A percentile compares a stretch with the other conserved stretches of the same genome.
Evolutionary conservation across 2,113 vertebrate species (phyloP).

Genomic region (Neomonachus schauinslandi): DNA sequence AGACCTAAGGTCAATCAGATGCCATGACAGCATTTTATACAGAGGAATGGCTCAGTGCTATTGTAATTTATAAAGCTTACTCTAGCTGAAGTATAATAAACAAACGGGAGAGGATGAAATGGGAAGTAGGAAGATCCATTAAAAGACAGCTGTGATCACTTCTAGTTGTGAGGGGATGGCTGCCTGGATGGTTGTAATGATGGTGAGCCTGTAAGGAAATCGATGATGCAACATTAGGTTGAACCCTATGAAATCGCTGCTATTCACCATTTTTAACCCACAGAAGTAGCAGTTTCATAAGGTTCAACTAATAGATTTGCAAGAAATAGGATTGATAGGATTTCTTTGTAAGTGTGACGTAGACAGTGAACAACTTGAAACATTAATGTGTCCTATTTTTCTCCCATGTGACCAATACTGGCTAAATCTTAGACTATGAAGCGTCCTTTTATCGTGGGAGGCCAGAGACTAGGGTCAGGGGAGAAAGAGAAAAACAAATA

Average conservation of each 20-base stretch:
- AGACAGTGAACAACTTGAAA: background rate
- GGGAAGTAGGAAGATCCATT: background rate
- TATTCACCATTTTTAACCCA: background rate
- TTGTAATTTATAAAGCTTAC: background rate
- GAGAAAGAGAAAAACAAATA: background rate
- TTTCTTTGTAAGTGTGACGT: background rate
- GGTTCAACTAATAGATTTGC: background rate
- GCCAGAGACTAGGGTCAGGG: background rate
- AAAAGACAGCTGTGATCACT: background rate
- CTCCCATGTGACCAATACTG: background rate
- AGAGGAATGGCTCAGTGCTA: background rate
- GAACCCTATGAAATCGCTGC: background rate
- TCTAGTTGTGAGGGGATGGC: background rate
- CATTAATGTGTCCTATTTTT: background rate
- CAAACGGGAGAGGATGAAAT: background rate
- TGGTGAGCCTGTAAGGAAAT: background rate
- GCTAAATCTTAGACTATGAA: background rate
- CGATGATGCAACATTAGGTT: background rate
- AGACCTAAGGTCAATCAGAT: slow-evolving; percentile 1
- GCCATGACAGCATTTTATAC: background rate
- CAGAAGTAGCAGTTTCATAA: background rate
- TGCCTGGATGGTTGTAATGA: background rate
- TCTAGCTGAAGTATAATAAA: background rate
- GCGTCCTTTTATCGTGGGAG: background rate
- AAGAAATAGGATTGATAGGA: background rate